phyloP scores from a whole-genome alignment of 2,113 vertebrate genomes.

The Campylomormyrus tamandua region DNA sequence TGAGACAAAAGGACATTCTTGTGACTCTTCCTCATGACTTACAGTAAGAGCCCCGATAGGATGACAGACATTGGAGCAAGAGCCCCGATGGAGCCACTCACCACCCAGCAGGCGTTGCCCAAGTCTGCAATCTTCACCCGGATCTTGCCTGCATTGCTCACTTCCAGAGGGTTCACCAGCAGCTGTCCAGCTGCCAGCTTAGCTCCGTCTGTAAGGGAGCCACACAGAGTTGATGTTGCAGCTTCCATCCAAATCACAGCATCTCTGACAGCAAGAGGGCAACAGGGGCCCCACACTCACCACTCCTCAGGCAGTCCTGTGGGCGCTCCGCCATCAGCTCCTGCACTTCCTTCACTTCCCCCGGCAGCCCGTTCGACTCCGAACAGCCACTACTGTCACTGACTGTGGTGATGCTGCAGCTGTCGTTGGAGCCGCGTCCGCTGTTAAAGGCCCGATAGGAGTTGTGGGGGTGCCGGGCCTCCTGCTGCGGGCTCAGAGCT shows the following conservation, averaged over 20 bases:
- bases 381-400: slow-evolving; percentile 28
- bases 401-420: slow-evolving; percentile 28
- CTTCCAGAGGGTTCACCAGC: slow-evolving; percentile 92
- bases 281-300: slow-evolving; percentile 39
- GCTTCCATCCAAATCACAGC: not conserved
- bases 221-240: too few species aligned
- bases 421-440: slow-evolving; percentile 30
- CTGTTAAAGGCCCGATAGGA: slow-evolving; percentile 52
- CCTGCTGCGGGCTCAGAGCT: slow-evolving; percentile 53
- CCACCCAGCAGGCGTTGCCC: slow-evolving; percentile 98
- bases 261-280: not conserved
- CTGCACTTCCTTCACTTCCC: slow-evolving; percentile 38
- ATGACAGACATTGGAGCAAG: not conserved
- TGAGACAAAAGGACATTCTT: not conserved
- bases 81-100: slow-evolving; percentile 56
- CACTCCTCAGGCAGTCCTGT: slow-evolving; percentile 48
- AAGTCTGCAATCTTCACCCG: slow-evolving; percentile 98
- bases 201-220: slow-evolving; percentile 50
- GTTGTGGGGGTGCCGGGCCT: slow-evolving; percentile 26
- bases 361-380: slow-evolving; percentile 27
- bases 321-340: slow-evolving; percentile 11
- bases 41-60: not conserved
- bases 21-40: not conserved
- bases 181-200: slow-evolving; percentile 81
- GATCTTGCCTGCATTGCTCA: slow-evolving; percentile 88